Base-by-base conservation (phyloP, 2,888 invertebrate species). In the Sminthurides aquaticus region DNA sequence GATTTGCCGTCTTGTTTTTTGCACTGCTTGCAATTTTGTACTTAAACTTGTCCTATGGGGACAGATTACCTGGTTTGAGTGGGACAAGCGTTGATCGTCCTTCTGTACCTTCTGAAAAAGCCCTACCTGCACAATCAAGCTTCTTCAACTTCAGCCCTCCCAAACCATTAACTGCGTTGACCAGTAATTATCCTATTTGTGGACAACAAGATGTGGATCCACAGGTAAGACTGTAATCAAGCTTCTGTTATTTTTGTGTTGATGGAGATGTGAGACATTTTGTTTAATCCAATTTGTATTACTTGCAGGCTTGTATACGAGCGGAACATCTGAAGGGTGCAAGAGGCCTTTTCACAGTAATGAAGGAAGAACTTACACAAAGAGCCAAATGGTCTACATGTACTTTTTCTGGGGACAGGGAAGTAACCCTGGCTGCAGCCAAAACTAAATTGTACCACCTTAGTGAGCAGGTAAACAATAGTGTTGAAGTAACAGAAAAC, bases 131-230 rank as follows among this genome's bases (percentile, higher is more conserved):
- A 34, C 15, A 34, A 5, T 34, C 43, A 5, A 15, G 43, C 43
- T 34, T 34, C 43, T 34, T 34, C 15, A 15, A 15, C 5, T 34
- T 34, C 43, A 34, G 15, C 15, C 15, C 43, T 34, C 43, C 43
- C 43, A 34, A 34, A 34, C 43, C 5, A 34, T 5, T 34, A 15
- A 34, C 54, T 24, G 29, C 43, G 3, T 57, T 63, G 8, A 43
- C 57, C 20, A 63, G 57, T 48, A 63, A 63, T 22, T 63, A 66
- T 65, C 69, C 70, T 0, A 65, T 72, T 57, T 72, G 72, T 67
- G 70, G 70, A 25, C 48, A 66, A 24, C 62, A 64, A 49, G 71
- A 67, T 26, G 56, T 69, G 26, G 69, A 68, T 54, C 52, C 64
- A 20, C 28, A 64, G 48, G 71, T 71, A 66, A 60, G 54, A 34